Evolutionary conservation across 2,113 vertebrate genomes (phyloP).

Genomic region (Pangasianodon hypophthalmus): DNA sequence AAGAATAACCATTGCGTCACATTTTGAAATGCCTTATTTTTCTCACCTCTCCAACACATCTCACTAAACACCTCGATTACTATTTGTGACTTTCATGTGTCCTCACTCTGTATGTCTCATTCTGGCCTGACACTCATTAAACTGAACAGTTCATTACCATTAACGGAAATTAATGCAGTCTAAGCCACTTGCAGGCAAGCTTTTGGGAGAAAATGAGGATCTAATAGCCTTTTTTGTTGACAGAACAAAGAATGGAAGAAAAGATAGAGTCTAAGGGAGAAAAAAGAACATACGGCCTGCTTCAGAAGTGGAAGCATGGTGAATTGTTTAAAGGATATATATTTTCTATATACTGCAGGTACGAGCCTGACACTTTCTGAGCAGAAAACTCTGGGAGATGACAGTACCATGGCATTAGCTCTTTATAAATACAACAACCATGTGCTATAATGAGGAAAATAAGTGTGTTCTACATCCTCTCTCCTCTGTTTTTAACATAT

Average conservation of each 20-base stretch:
- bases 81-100: slow-evolving; percentile 28
- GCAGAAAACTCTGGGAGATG: not conserved
- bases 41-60: slow-evolving; percentile 16
- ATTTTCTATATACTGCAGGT: slow-evolving; percentile 1
- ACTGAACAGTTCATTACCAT: slow-evolving; percentile 52
- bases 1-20: slow-evolving; percentile 15
- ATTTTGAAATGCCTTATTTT: slow-evolving; percentile 31
- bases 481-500: slow-evolving; percentile 13
- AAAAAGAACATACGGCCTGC: slow-evolving; percentile 27
- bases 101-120: not conserved
- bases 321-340: slow-evolving; percentile 39
- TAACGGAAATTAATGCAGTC: slow-evolving; percentile 48
- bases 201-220: slow-evolving; percentile 36
- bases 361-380: slow-evolving; percentile 17
- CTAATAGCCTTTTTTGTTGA: slow-evolving; percentile 29
- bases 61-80: slow-evolving; percentile 17
- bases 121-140: slow-evolving; percentile 47
- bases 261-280: not conserved
- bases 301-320: slow-evolving; percentile 20
- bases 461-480: slow-evolving; percentile 33
- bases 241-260: not conserved
- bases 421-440: slow-evolving; percentile 25
- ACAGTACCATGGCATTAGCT: slow-evolving; percentile 3
- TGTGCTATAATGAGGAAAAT: slow-evolving; percentile 25
- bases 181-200: slow-evolving; percentile 31